These are phyloP conservation scores for Hartigia nigra DNA, from an alignment of 2,888 invertebrate species.

Conservation along the genomic window DNA sequence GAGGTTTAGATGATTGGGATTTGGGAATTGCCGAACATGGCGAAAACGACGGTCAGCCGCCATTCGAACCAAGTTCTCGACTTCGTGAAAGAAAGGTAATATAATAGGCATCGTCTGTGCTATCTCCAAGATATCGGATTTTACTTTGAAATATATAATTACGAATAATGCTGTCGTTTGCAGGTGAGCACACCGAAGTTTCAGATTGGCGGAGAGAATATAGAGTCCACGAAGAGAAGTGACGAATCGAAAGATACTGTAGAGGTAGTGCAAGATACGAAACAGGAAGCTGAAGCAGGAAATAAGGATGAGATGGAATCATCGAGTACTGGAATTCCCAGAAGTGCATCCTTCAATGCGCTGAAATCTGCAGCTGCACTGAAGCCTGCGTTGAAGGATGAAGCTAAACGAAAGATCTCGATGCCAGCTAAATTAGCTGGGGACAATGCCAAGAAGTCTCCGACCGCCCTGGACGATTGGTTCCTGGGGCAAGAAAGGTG, in stretches of 20 bases:
- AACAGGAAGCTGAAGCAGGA: not conserved
- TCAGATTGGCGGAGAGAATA: constrained; percentile 8
- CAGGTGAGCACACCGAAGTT: constrained; percentile 12
- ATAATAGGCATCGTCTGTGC: not conserved
- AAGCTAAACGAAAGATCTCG: constrained; percentile 18
- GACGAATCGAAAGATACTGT: not conserved
- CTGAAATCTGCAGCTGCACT: constrained; percentile 16
- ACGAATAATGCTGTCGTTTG: not conserved
- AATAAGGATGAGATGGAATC: not conserved
- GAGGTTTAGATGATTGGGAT: constrained; percentile 68
- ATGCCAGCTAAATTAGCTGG: constrained; percentile 29
- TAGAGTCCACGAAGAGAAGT: not conserved
- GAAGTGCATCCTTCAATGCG: constrained; percentile 18
- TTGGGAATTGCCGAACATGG: constrained; percentile 65
- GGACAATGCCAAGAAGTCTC: constrained; percentile 34
- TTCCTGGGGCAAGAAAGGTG: constrained; percentile 35
- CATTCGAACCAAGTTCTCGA: constrained; percentile 16
- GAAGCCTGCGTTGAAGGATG: constrained; percentile 18
- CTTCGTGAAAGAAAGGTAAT: constrained; percentile 18
- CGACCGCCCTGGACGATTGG: constrained; percentile 42
- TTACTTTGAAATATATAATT: not conserved
- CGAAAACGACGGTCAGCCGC: constrained; percentile 29
- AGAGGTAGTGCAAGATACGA: not conserved
- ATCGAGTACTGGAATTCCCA: not conserved
- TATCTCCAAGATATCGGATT: not conserved